Conservation (phyloP, 2,888 invertebrate species). For the Mactromeris polynyma region DNA sequence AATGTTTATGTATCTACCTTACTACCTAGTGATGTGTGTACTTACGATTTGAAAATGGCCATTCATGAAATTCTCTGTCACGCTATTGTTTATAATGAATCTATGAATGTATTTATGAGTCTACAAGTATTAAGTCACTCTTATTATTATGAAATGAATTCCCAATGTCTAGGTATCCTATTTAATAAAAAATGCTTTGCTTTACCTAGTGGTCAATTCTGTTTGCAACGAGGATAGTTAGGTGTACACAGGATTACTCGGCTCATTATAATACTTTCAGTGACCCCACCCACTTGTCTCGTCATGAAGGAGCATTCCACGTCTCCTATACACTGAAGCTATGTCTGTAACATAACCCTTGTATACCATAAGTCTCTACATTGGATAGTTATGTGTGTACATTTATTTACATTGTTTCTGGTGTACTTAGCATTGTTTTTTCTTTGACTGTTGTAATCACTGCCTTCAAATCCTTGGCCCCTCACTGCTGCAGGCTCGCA, state of each 20-base stretch:
- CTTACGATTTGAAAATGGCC: not conserved
- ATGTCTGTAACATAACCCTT: too few relatives aligned
- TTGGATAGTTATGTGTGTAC: too few relatives aligned
- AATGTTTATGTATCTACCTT: too few relatives aligned
- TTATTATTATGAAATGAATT: not conserved
- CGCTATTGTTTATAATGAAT: not conserved
- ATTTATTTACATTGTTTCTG: too few relatives aligned
- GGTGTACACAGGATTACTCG: not conserved
- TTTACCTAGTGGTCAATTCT: not conserved
- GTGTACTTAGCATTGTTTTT: too few relatives aligned
- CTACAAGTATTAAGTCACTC: not conserved
- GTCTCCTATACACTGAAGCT: not conserved
- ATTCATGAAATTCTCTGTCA: not conserved
- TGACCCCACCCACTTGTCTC: slow-evolving; percentile 11
- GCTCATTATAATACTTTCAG: not conserved
- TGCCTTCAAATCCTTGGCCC: too few relatives aligned
- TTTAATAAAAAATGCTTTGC: not conserved
- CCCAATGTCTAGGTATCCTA: not conserved
- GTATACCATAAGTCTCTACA: too few relatives aligned
- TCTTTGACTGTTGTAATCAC: too few relatives aligned
- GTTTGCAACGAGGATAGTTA: not conserved
- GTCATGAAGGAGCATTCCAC: not conserved
- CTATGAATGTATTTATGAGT: not conserved
- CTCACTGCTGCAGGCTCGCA: too few relatives aligned
- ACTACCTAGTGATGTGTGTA: not conserved